A percentile compares a stretch with the other conserved stretches of the same genome.
Conservation (phyloP, 2,797 vertebrate genomes). For the Columba guinea region DNA sequence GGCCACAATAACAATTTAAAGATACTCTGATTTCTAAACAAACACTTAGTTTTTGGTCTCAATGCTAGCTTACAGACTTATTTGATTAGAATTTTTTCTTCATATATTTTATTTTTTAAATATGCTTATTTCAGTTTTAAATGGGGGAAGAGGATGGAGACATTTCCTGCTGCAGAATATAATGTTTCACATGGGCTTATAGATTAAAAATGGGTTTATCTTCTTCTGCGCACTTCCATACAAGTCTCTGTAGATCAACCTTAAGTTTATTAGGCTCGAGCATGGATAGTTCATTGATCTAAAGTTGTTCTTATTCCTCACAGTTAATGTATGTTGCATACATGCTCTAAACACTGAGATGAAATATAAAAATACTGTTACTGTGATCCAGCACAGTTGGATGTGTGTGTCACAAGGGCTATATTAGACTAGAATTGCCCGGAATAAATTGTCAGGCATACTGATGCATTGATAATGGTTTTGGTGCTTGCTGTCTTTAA, state of each 20-base stretch:
- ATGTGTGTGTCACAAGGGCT: rapidly evolving
- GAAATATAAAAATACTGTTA: not conserved
- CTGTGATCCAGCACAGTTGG: not conserved
- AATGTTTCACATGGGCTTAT: not conserved
- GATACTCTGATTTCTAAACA: not conserved
- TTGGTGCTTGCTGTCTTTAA: not conserved
- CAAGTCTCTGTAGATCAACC: not conserved
- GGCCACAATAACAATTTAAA: not conserved
- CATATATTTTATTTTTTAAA: not conserved
- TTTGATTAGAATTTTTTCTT: not conserved
- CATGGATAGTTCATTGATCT: not conserved
- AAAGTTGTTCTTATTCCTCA: not conserved
- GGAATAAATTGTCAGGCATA: not conserved
- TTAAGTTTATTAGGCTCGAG: not conserved
- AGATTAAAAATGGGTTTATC: not conserved
- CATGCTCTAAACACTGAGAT: not conserved
- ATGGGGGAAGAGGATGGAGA: not conserved
- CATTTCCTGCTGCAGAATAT: not conserved
- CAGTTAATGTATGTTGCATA: not conserved
- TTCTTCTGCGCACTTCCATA: not conserved
- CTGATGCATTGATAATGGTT: not conserved
- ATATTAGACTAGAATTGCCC: not conserved
- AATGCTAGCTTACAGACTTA: not conserved
- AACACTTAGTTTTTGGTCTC: not conserved
- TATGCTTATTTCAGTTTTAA: not conserved